Percentiles rank a stretch among this genome's conserved stretches.
Evolutionary conservation across 2,888 invertebrate genomes (phyloP).

Genomic region (Zele albiditarsus): DNA sequence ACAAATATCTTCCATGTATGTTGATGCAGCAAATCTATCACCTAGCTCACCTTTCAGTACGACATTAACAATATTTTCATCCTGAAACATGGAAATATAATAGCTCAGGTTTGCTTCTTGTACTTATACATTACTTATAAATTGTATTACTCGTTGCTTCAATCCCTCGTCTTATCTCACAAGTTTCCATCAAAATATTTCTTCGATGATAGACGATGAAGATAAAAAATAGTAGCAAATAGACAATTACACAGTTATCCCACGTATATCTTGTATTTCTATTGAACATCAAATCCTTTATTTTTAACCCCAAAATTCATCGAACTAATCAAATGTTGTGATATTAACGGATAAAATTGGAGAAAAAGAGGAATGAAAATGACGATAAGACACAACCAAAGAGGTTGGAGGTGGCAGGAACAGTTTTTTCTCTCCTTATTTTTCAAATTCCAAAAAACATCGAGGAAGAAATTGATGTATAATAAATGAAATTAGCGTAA

Average conservation of each 20-base stretch:
- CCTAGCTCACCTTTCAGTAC: slow-evolving; percentile 68
- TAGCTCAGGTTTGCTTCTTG: background rate
- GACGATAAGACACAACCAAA: too few species aligned
- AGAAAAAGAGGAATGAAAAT: background rate
- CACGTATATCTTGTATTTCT: too few species aligned
- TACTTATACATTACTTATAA: background rate
- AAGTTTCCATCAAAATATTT: background rate
- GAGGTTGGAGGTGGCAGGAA: too few species aligned
- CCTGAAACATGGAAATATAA: slow-evolving; percentile 50
- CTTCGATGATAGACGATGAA: background rate
- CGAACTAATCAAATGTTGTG: background rate
- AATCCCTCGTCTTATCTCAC: background rate
- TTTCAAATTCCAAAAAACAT: background rate
- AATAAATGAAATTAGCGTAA: background rate
- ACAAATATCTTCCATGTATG: slow-evolving; percentile 71
- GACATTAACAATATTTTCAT: slow-evolving; percentile 68
- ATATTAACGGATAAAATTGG: background rate
- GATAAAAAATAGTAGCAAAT: too few species aligned
- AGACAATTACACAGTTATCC: too few species aligned
- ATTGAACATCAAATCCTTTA: too few species aligned
- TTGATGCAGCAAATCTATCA: slow-evolving; percentile 62
- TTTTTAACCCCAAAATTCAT: background rate
- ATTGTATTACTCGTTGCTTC: background rate
- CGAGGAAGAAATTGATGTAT: background rate
- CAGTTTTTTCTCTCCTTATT: too few species aligned